phyloP scores from a whole-genome alignment of 2,797 vertebrate genomes.

The Propithecus deckenii region DNA sequence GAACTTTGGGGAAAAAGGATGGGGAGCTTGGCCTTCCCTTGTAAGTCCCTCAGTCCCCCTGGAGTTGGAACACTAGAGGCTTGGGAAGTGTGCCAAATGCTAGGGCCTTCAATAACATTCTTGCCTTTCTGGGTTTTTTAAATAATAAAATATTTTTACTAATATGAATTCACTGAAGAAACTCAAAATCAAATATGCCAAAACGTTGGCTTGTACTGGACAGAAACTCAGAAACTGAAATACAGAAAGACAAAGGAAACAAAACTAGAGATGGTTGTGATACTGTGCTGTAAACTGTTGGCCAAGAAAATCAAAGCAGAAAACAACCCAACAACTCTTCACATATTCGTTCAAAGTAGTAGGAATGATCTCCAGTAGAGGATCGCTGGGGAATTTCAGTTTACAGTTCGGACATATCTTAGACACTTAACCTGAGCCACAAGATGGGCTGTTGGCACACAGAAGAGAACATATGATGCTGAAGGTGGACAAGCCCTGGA shows the following conservation, averaged over 20 bases:
- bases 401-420: not conserved
- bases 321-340: not conserved
- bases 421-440: not conserved
- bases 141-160: conserved; percentile 22
- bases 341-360: not conserved
- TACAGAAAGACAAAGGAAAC: not conserved
- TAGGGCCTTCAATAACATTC: not conserved
- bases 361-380: not conserved
- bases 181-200: not conserved
- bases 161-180: conserved; percentile 12
- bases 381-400: not conserved
- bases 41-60: not conserved
- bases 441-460: not conserved
- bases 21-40: not conserved
- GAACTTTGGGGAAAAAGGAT: not conserved
- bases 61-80: not conserved
- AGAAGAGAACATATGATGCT: not conserved
- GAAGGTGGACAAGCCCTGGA: not conserved
- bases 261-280: not conserved
- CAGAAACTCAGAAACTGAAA: conserved; percentile 18
- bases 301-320: not conserved
- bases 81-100: not conserved
- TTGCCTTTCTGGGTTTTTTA: not conserved
- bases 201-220: not conserved
- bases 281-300: not conserved